Evolutionary conservation across 2,888 invertebrate genomes (phyloP).

Genomic region (Drosophila lutescens): DNA sequence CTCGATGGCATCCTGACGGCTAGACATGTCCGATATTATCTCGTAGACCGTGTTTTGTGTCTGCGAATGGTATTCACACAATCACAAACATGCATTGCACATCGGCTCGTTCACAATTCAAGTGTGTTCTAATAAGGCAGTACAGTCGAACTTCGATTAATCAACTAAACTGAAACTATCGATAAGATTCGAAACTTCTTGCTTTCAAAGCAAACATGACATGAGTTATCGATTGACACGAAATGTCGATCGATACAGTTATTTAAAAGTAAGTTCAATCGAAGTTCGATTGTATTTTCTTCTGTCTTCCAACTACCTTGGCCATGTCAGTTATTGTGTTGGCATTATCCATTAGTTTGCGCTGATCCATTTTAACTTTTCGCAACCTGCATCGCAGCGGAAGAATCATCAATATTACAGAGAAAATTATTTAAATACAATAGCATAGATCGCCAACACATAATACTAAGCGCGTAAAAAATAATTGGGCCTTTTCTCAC

Average conservation of each 20-base stretch:
- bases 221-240: no score
- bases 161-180: no score
- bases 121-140: neutral
- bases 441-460: slow-evolving; percentile 4
- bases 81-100: slow-evolving; percentile 18
- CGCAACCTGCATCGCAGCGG: slow-evolving; percentile 89
- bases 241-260: no score
- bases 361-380: slow-evolving; percentile 99
- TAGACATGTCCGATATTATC: slow-evolving; percentile 98
- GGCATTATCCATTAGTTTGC: slow-evolving; percentile 99
- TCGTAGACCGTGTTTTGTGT: slow-evolving; percentile 99
- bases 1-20: slow-evolving; percentile 96
- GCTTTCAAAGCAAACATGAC: no score
- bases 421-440: slow-evolving; percentile 27
- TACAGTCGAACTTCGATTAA: slow-evolving; percentile 7
- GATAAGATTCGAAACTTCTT: no score
- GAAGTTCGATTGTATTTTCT: slow-evolving; percentile 2
- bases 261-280: neutral
- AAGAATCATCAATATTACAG: slow-evolving; percentile 66
- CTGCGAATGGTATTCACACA: slow-evolving; percentile 85
- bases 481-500: neutral
- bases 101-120: neutral
- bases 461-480: slow-evolving; percentile 13
- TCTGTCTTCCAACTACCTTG: slow-evolving; percentile 89
- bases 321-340: slow-evolving; percentile 99